Evolutionary conservation across 1,140 invertebrate genomes (phyloP), one percentile per base, ranked within the genome.

Genomic region (Holotrichia oblita): DNA sequence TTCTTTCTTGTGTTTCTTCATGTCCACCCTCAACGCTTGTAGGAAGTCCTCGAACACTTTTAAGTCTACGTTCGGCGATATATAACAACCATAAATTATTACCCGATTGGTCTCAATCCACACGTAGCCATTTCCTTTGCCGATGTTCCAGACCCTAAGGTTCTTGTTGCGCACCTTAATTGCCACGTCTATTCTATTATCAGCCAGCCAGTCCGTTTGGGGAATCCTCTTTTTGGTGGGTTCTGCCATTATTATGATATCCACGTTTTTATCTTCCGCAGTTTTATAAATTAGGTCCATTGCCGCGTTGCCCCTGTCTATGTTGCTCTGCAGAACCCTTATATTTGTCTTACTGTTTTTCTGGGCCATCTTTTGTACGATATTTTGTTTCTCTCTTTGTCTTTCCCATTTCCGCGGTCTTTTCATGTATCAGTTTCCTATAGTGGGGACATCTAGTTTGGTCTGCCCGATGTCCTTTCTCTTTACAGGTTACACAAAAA

Each of bases 391-490:
- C 27, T 34, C 27, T 34, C 4, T 34, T 34, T 34, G 27, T 34
- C n/a, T 17, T 17, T 6, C n/a, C 44, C 44, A 14, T 10, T 17
- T 48, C 44, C 64, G 10, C 10, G n/a, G 64, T 27, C 20, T 27
- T 42, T 22, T 76, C 27, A 17, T 27, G 24, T n/a, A 79, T 42
- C n/a, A 77, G 27, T 12, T 55, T 75, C 40, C 76, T 78, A 34
- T 20, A 78, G 20, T 77, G 7, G 12, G 59, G 76, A 34, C 76
- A 75, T 40, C 14, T 59, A 12, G 59, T 79, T 24, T 44, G 24
- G 40, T 77, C 78, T 8, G 55, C 59, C 27, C 74, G 22, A 40
- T 79, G 74, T 42, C 78, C 78, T 20, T 79, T 34, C 59, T 40
- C 7, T 17, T 61, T 77, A 27, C 79, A 78, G 8, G 14, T 75